phyloP scores from a whole-genome alignment of 2,888 invertebrate genomes.

The Thumatha senex region DNA sequence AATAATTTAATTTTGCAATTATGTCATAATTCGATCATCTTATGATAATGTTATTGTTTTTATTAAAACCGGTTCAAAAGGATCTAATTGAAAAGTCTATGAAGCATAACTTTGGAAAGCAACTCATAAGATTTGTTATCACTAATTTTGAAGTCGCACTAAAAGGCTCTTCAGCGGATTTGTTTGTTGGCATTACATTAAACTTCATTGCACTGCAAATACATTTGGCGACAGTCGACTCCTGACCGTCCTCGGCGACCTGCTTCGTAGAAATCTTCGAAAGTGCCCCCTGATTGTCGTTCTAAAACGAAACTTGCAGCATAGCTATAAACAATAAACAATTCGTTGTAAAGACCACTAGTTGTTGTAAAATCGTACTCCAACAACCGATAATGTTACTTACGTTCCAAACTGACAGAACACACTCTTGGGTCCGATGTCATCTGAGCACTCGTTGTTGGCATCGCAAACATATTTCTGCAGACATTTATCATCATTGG shows the following conservation, averaged over 20 bases:
- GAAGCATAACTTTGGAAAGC: constrained; percentile 29
- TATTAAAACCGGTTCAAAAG: constrained; percentile 9
- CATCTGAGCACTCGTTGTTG: constrained; percentile 92
- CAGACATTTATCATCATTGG: constrained; percentile 91
- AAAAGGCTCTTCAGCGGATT: constrained; percentile 36
- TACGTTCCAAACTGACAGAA: constrained; percentile 97
- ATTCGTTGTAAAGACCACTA: neutral
- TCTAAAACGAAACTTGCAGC: constrained; percentile 94
- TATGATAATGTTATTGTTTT: neutral
- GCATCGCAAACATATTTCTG: constrained; percentile 96
- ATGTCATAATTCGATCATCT: neutral
- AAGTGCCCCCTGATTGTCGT: constrained; percentile 88
- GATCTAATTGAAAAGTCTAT: constrained; percentile 15
- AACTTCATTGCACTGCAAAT: constrained; percentile 94
- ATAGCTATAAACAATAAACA: constrained; percentile 82
- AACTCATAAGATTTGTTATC: constrained; percentile 35
- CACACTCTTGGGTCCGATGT: constrained; percentile 91
- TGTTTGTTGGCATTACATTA: constrained; percentile 81
- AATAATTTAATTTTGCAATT: constrained; percentile 21
- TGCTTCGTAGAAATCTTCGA: constrained; percentile 92
- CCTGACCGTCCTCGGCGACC: constrained; percentile 93
- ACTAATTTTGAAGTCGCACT: constrained; percentile 41
- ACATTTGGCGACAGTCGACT: constrained; percentile 92
- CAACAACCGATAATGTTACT: constrained; percentile 64
- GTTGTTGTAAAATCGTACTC: neutral